Evolutionary conservation across 2,113 vertebrate genomes (phyloP), one percentile per base, ranked within the genome.

Genomic region (Eonycteris spelaea): DNA sequence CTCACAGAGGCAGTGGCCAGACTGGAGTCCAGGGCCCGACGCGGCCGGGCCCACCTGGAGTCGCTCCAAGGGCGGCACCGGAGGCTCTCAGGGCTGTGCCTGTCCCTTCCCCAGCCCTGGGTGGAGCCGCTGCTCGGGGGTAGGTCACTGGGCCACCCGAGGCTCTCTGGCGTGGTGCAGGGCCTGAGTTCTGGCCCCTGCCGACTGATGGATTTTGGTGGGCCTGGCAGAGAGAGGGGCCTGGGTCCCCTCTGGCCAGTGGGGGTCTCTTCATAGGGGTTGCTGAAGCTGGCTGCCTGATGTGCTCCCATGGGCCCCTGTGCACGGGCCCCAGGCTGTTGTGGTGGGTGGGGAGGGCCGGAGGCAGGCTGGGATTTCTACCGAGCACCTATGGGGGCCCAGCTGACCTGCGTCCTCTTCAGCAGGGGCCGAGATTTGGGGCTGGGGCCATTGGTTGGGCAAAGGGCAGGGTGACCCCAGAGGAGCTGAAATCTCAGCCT

Each of bases 381-480:
- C 48, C 43, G 9, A 40, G 22, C 3, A 1, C 5, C 1, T 0
- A 0, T 11, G 63, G 43, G 40, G 70, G 51, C 45, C 0, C 2
- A 9, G 24, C 53, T 65, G 38, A 11, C 24, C 75, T 5, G 18
- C 24, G 33, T 5, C 43, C 21, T 84, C 21, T 33, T 30, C 9
- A 11, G 6, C 19, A 16, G 28, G 57, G 13, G 28, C 92, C 45
- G 74, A 80, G 91, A 73, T 68, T 73, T 28, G 79, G 67, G 70
- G 35, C 86, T 12, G 21, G 19, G 78, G 12, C 18, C 4, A 4
- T 5, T 26, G n/a, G 22, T n/a, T 48, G 40, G 53, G 55, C 24
- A 83, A n/a, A 82, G 75, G 82, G 35, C 61, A 43, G 2, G 4
- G 48, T 48, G 73, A 91, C 55, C 73, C 61, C 40, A 51, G 80